These are phyloP conservation scores for Pomacea canaliculata DNA, from an alignment of 2,888 invertebrate genomes.

Conservation along the genomic window DNA sequence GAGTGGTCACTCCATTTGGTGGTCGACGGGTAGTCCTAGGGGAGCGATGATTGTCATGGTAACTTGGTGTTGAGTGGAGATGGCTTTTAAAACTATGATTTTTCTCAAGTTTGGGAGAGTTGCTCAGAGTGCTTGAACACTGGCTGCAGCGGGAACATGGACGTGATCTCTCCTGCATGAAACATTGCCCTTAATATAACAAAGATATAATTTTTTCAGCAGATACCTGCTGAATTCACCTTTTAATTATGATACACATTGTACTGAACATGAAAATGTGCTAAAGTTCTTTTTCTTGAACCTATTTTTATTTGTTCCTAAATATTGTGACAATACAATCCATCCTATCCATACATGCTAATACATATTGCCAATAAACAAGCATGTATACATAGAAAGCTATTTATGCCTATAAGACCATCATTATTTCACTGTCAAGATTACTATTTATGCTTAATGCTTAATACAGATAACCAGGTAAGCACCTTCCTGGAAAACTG, in stretches of 20 bases:
- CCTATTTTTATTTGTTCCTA: background rate
- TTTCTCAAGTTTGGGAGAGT: slow-evolving; percentile 62
- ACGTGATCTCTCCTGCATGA: slow-evolving; percentile 51
- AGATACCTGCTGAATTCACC: background rate
- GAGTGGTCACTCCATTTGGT: slow-evolving; percentile 25
- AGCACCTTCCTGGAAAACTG: too few relatives aligned
- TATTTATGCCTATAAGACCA: too few relatives aligned
- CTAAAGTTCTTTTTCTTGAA: background rate
- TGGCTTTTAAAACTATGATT: slow-evolving; percentile 47
- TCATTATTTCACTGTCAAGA: too few relatives aligned
- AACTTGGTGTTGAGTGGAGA: slow-evolving; percentile 48
- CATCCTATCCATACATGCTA: too few relatives aligned
- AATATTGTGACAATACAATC: background rate
- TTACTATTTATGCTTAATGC: too few relatives aligned
- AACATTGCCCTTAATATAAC: background rate
- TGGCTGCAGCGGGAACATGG: slow-evolving; percentile 64
- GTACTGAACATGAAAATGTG: background rate
- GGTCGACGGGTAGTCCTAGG: slow-evolving; percentile 34
- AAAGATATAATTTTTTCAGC: background rate
- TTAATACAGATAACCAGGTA: too few relatives aligned
- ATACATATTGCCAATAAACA: too few relatives aligned
- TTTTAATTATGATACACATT: background rate
- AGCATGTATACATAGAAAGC: too few relatives aligned
- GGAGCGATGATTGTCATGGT: slow-evolving; percentile 39
- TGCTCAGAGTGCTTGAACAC: slow-evolving; percentile 57